Conservation (phyloP, 1,140 invertebrate species). For the Drosophila teissieri region DNA sequence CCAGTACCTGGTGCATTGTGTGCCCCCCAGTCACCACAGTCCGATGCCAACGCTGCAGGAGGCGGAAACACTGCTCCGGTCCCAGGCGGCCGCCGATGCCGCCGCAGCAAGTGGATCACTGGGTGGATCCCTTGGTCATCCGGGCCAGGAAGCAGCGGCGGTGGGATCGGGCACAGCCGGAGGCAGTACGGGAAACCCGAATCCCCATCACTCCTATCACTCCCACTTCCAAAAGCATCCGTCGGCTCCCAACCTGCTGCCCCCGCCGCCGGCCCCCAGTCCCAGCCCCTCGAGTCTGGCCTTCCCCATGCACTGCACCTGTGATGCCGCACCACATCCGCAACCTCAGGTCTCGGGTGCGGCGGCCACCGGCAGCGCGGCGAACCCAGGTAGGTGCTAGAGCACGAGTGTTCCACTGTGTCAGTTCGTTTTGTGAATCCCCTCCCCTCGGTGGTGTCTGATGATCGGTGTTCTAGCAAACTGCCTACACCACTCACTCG, state of each 20-base stretch:
- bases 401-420: constrained; percentile 69
- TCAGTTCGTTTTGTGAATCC: constrained; percentile 31
- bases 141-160: constrained; percentile 4
- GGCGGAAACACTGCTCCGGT: constrained; percentile 66
- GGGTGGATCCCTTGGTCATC: not conserved
- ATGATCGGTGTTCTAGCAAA: constrained; percentile 43
- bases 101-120: constrained; percentile 20
- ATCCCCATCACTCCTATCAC: constrained; percentile 59
- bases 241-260: constrained; percentile 77
- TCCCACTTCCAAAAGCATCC: constrained; percentile 84
- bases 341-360: constrained; percentile 49
- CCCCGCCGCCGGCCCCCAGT: constrained; percentile 75
- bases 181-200: constrained; percentile 33
- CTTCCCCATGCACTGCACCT: constrained; percentile 81
- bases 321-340: constrained; percentile 68
- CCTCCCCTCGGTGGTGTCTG: constrained; percentile 38
- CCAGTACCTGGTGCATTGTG: constrained; percentile 84
- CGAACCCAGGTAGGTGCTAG: constrained; percentile 85
- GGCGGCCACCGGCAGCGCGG: constrained; percentile 56
- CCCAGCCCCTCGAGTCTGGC: constrained; percentile 83
- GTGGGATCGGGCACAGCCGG: constrained; percentile 10
- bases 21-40: constrained; percentile 81
- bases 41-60: constrained; percentile 82
- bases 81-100: constrained; percentile 54
- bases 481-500: constrained; percentile 35